Conservation (phyloP, 2,888 invertebrate genomes). For the Keiferia lycopersicella region DNA sequence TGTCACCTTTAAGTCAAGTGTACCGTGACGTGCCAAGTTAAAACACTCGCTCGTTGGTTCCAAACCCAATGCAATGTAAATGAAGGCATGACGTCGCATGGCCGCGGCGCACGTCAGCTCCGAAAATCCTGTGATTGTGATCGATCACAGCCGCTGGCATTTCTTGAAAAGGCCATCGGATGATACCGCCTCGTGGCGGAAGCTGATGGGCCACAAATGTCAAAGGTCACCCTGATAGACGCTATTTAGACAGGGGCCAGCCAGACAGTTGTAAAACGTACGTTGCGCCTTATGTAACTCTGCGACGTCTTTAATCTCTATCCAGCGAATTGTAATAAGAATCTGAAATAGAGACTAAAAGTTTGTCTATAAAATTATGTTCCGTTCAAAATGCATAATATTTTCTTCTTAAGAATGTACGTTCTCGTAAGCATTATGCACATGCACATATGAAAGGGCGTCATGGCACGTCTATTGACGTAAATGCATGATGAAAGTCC, state of each 20-base stretch:
- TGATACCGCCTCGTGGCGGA: neutral
- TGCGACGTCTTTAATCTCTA: no score
- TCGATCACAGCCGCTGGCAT: neutral
- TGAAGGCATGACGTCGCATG: neutral
- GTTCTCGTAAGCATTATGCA: neutral
- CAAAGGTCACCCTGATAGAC: slow-evolving; percentile 48
- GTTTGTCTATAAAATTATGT: no score
- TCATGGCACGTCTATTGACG: slow-evolving; percentile 15
- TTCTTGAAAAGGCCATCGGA: neutral
- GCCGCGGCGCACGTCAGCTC: slow-evolving; percentile 29
- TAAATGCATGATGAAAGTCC: slow-evolving; percentile 19
- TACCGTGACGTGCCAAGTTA: slow-evolving; percentile 13
- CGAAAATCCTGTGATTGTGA: neutral
- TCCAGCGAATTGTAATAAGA: no score
- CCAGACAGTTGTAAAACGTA: neutral
- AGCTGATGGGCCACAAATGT: slow-evolving; percentile 36
- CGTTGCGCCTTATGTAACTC: no score
- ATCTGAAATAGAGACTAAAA: neutral
- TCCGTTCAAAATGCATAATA: no score
- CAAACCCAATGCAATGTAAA: neutral
- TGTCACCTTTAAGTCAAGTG: slow-evolving; percentile 2
- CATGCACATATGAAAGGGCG: slow-evolving; percentile 5
- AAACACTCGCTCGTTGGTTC: slow-evolving; percentile 32
- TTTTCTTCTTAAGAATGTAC: no score
- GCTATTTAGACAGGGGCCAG: slow-evolving; percentile 38